Evolutionary conservation across 2,113 vertebrate genomes (phyloP), one percentile per base, ranked within the genome.

Genomic region (Gnathonemus echidnorhynchus): DNA sequence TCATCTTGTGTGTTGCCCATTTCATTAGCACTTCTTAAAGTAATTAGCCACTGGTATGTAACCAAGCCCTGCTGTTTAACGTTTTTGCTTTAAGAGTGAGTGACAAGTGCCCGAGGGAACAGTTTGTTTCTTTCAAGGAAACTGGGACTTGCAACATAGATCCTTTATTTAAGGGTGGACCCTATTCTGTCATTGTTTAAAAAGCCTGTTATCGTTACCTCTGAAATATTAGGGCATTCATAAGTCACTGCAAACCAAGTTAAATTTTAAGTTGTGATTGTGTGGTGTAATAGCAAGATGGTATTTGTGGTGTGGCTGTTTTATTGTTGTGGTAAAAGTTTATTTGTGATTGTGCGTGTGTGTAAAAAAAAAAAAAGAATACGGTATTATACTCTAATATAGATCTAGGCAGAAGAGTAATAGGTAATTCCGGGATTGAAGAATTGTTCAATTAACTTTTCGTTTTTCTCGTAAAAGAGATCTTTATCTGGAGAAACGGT

Each of bases 391-490:
- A n/a, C 1, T 9, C 10, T 56, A 58, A 15, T 58, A 62, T n/a
- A 62, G 42, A 74, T 31, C 45, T 11, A 24, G 24, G 24, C 17
- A 50, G 42, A 27, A 62, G 21, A 46, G 52, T 62, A n/a, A 45
- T 31, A 7, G 84, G 83, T 58, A 49, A 90, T 84, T 66, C 89
- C 42, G 11, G 56, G 15, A 17, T 89, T 21, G 56, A 86, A 46
- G 27, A 53, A 49, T 86, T 39, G 74, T 80, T 80, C 52, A 21
- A 45, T 48, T 53, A 42, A 85, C 31, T 83, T 27, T 45, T 90
- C 53, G 5, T 85, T 88, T 77, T 2, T 19, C 86, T 89, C 70
- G 88, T 89, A 62, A 58, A 58, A 88, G 90, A 86, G 80, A 49
- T 50, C 50, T 62, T 52, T 46, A 77, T 39, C 45, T 45, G 49